Evolutionary conservation across 2,888 invertebrate species (phyloP), one percentile per base, ranked within the genome.

Genomic region (Standfussiana lucernea): DNA sequence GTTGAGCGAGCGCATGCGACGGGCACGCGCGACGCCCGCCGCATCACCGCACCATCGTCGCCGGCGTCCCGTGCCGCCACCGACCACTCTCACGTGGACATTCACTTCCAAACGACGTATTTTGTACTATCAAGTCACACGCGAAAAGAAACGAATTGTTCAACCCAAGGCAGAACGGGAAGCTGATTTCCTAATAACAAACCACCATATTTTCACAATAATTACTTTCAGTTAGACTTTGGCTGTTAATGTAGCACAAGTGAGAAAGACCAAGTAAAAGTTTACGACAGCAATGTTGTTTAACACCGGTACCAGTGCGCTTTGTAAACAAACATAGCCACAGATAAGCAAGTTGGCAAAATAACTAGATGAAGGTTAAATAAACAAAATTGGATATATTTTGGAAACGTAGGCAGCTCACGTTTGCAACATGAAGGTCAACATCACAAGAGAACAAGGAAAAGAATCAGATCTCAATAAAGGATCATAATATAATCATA

Each of bases 61-160:
- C 80, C 84, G 83, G 86, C 86, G 84, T 74, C 89, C 85, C 84
- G 88, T 85, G 80, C 89, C 88, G 79, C 88, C 92, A 87, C 92
- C 92, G 83, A 89, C 91, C 90, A 96, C 95, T 91, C 94, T 94
- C 92, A 96, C 95, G 89, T 91, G 94, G 91, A 96, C 93, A 90
- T 93, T 93, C 68, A 96, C 91, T 92, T 95, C 93, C 74, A 93
- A 91, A 79, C 93, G 95, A 83, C 91, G 79, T 76, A 79, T 79
- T 76, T 79, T 79, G 82, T 84, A 83, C 80, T 75, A 75, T 65
- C 53, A 61, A 75, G 13, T 21, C 74, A 86, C 79, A 80, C 79
- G 72, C 74, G 78, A 84, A 79, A 80, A 45, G 68, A 79, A 84
- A 87, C 79, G 82, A 81, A 81, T 77, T 64, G 35, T 61, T 62